A percentile compares a stretch with the other conserved stretches of the same genome.
Evolutionary conservation across 1,140 invertebrate genomes (phyloP).

Genomic region (Triops longicaudatus): DNA sequence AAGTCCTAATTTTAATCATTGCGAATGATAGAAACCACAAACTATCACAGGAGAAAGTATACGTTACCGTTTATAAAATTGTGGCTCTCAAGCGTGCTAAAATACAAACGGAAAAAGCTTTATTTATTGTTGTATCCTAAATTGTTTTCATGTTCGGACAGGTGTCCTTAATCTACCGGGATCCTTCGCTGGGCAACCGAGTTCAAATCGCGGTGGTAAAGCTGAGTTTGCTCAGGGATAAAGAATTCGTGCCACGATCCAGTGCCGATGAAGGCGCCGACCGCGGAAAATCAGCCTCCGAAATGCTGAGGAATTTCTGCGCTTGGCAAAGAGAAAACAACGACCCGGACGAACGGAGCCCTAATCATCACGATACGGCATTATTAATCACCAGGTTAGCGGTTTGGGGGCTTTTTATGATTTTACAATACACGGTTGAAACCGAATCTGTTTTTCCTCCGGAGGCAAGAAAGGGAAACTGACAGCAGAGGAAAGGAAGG

Average conservation of each 20-base stretch:
- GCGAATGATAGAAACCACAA: neutral
- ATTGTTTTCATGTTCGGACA: slow-evolving; percentile 35
- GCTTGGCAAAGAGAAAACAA: slow-evolving; percentile 55
- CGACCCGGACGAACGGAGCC: slow-evolving; percentile 41
- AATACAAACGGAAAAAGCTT: neutral
- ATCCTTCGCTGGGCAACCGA: slow-evolving; percentile 69
- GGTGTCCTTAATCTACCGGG: slow-evolving; percentile 67
- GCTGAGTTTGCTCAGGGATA: slow-evolving; percentile 49
- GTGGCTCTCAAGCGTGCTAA: neutral
- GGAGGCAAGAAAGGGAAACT: neutral
- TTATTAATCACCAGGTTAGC: slow-evolving; percentile 62
- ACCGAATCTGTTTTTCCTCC: neutral
- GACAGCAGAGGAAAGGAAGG: too few species aligned
- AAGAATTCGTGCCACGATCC: slow-evolving; percentile 38
- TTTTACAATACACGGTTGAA: neutral
- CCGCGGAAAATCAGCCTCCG: slow-evolving; percentile 47
- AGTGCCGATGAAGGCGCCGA: slow-evolving; percentile 27
- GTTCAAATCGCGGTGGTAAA: slow-evolving; percentile 67
- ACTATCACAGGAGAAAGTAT: neutral
- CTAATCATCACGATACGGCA: slow-evolving; percentile 59
- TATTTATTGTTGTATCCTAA: neutral
- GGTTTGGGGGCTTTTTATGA: neutral
- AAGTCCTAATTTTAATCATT: neutral
- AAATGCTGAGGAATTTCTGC: slow-evolving; percentile 63
- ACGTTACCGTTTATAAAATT: neutral